These are phyloP conservation scores for Osedax frankpressi DNA, from an alignment of 2,888 invertebrate species.

Conservation along the genomic window DNA sequence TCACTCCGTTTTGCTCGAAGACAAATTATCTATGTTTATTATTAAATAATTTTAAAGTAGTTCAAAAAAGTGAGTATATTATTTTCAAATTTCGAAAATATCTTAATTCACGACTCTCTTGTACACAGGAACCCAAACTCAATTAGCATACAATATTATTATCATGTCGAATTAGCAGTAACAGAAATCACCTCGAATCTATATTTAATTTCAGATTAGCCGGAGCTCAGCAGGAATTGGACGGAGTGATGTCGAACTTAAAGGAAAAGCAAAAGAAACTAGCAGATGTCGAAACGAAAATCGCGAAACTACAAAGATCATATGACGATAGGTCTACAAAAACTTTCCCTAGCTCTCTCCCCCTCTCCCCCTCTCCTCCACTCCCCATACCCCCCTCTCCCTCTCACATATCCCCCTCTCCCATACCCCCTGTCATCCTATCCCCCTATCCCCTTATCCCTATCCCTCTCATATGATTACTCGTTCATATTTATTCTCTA, in stretches of 20 bases:
- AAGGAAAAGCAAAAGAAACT: slow-evolving; percentile 68
- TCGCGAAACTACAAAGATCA: slow-evolving; percentile 46
- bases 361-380: background rate
- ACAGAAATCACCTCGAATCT: too few relatives aligned
- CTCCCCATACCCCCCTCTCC: background rate
- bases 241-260: slow-evolving; percentile 62
- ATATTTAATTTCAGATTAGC: slow-evolving; percentile 39
- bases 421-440: background rate
- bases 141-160: too few relatives aligned
- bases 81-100: too few relatives aligned
- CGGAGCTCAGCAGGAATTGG: slow-evolving; percentile 62
- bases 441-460: background rate
- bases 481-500: too few relatives aligned
- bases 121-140: too few relatives aligned
- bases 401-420: background rate
- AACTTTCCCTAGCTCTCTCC: background rate
- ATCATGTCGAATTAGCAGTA: too few relatives aligned
- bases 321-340: slow-evolving; percentile 36
- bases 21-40: too few relatives aligned
- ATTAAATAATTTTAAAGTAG: too few relatives aligned
- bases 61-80: too few relatives aligned
- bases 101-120: too few relatives aligned
- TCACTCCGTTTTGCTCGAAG: background rate
- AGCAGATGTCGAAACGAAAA: slow-evolving; percentile 65
- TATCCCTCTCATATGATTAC: background rate